Evolutionary conservation across 2,888 invertebrate species (phyloP).

Genomic region (Eurytoma californica): DNA sequence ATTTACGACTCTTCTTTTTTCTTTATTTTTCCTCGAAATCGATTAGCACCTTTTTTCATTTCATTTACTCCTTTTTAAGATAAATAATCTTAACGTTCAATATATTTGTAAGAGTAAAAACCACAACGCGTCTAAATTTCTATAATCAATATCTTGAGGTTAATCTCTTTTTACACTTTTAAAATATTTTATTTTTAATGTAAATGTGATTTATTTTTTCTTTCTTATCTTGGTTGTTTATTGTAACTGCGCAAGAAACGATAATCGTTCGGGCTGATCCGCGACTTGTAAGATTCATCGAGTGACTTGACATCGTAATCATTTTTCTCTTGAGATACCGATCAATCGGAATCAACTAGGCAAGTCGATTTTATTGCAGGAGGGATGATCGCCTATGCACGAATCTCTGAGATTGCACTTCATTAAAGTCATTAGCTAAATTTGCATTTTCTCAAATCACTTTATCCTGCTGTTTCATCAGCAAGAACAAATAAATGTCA

Average conservation of each 20-base stretch:
- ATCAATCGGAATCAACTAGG: constrained; percentile 27
- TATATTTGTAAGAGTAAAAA: background rate
- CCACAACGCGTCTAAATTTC: too few relatives aligned
- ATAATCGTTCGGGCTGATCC: constrained; percentile 32
- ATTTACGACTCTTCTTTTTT: too few relatives aligned
- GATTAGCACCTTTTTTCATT: too few relatives aligned
- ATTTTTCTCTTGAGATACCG: constrained; percentile 28
- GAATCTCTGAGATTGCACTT: constrained; percentile 38
- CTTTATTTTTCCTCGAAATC: too few relatives aligned
- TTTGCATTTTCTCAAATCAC: constrained; percentile 44
- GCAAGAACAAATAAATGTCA: too few relatives aligned
- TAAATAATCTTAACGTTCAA: too few relatives aligned
- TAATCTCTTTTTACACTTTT: too few relatives aligned
- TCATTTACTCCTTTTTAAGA: too few relatives aligned
- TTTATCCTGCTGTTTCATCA: constrained; percentile 7
- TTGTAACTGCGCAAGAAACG: constrained; percentile 32
- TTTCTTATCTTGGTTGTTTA: constrained; percentile 15
- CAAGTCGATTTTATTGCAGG: constrained; percentile 6
- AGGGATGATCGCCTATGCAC: constrained; percentile 38
- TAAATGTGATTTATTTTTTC: background rate
- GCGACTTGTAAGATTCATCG: constrained; percentile 9
- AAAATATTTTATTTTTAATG: too few relatives aligned
- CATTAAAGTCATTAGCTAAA: constrained; percentile 40
- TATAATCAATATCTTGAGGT: too few relatives aligned
- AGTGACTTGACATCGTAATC: constrained; percentile 51